A percentile compares a stretch with the other conserved stretches of the same genome.
Evolutionary conservation across 2,888 invertebrate species (phyloP).

Genomic region (Nephrotoma appendiculata): DNA sequence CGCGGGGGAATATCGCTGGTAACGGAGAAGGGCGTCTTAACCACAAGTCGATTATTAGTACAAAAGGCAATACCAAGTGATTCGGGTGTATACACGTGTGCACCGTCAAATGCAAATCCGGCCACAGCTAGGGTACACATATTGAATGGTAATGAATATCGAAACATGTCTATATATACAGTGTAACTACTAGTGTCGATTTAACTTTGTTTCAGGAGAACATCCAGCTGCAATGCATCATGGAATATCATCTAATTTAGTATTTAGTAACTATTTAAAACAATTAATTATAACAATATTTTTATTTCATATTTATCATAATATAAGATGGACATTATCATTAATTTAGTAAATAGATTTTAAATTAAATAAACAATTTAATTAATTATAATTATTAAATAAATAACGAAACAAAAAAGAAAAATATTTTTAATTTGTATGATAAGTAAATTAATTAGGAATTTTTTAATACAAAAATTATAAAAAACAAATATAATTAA

Average conservation of each 20-base stretch:
- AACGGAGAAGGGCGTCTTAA: slow-evolving; percentile 71
- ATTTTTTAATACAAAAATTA: background rate
- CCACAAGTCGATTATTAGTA: slow-evolving; percentile 68
- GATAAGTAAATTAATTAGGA: background rate
- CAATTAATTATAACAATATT: slow-evolving; percentile 9
- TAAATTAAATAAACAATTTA: background rate
- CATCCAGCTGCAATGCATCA: slow-evolving; percentile 79
- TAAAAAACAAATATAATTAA: background rate
- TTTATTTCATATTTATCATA: slow-evolving; percentile 5
- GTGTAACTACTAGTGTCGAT: slow-evolving; percentile 7
- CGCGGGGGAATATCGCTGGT: slow-evolving; percentile 77
- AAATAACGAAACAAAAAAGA: background rate
- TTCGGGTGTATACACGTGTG: slow-evolving; percentile 71
- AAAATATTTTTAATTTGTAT: background rate
- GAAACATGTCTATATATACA: background rate
- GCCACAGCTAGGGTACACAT: slow-evolving; percentile 72
- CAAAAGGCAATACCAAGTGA: slow-evolving; percentile 67
- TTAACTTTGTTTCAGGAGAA: slow-evolving; percentile 43
- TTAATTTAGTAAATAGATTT: background rate
- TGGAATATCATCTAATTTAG: slow-evolving; percentile 30
- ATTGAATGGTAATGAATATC: slow-evolving; percentile 55
- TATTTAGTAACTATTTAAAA: slow-evolving; percentile 8
- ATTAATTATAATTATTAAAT: background rate
- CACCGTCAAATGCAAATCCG: slow-evolving; percentile 68
- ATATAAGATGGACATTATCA: slow-evolving; percentile 9